Evolutionary conservation across 2,888 invertebrate genomes (phyloP), one percentile per base, ranked within the genome.

Genomic region (Lysandra coridon): DNA sequence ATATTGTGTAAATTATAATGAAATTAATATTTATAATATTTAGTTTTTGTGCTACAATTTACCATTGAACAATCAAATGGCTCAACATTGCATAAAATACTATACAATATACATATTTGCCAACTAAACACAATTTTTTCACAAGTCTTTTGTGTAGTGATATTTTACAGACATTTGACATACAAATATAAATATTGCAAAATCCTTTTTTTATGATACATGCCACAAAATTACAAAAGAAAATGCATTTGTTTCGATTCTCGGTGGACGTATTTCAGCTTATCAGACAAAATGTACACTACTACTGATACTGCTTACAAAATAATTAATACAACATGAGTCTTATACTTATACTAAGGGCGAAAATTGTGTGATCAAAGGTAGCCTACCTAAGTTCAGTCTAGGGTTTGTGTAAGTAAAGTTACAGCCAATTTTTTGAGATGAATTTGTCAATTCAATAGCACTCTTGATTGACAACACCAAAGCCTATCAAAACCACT

Each of bases 371-470:
- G 64, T 30, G 30, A 64, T 64, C 64, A 14, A 69, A 69, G 33
- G 33, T 64, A 64, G 30, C 23, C 57, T 57, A 69, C 33, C 17
- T 69, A 69, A 69, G 33, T 69, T 69, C 69, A 69, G 69, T 69
- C 69, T 69, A 69, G 5, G 6, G 14, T 37, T 69, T 33, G 33
- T 69, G 33, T 37, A 5, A 33, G 33, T 69, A 37, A 33, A 14
- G 69, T 69, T 33, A 69, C 10, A 10, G 33, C 17, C 4, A 57
- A 10, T 10, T 10, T 49, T 57, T 57, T 17, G 2, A 14, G 4
- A 57, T 53, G 14, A 4, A 17, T 57, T 53, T 53, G 14, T 53
- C 53, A 57, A 57, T 17, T 57, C 17, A 57, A 17, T 57, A 17
- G 57, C 4, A 57, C 57, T 49, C 12, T 57, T 57, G 57, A 57